Percentiles rank a stretch among this genome's conserved stretches.
phyloP scores from a whole-genome alignment of 2,113 vertebrate species.

The Prinia subflava region DNA sequence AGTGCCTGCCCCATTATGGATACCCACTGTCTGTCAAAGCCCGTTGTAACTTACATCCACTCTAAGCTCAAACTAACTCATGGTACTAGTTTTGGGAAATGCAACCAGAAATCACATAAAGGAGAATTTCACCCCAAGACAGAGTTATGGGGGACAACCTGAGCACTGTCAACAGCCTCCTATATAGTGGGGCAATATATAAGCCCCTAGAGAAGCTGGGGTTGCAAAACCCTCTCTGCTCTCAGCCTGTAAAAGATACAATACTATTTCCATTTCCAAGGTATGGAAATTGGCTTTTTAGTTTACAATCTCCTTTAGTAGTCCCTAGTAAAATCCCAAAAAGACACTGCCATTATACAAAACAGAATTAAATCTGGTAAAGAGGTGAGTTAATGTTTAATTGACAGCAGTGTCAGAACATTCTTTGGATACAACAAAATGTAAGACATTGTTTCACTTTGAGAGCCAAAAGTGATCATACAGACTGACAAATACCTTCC shows the following conservation, averaged over 20 bases:
- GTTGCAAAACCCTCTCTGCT: not conserved
- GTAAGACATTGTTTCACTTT: not conserved
- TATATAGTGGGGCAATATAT: accelerated
- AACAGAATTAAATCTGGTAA: not conserved
- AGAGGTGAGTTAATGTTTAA: not conserved
- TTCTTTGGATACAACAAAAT: not conserved
- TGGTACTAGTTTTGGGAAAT: not conserved
- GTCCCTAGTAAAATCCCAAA: not conserved
- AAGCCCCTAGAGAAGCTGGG: not conserved
- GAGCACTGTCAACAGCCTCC: not conserved
- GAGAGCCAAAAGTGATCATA: not conserved
- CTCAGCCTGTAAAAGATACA: not conserved
- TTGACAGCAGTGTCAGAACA: not conserved
- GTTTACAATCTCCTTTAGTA: not conserved
- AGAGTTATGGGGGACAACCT: not conserved
- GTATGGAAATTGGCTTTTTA: not conserved
- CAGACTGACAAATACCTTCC: not conserved
- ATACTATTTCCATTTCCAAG: not conserved
- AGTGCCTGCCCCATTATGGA: not conserved
- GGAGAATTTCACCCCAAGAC: not conserved
- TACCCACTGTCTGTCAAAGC: not conserved
- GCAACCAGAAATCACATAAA: not conserved
- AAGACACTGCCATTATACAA: not conserved
- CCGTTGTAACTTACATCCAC: not conserved
- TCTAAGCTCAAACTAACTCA: not conserved